These are phyloP conservation scores for Drosophila saltans DNA, from an alignment of 1,140 invertebrate species.

Conservation along the genomic window DNA sequence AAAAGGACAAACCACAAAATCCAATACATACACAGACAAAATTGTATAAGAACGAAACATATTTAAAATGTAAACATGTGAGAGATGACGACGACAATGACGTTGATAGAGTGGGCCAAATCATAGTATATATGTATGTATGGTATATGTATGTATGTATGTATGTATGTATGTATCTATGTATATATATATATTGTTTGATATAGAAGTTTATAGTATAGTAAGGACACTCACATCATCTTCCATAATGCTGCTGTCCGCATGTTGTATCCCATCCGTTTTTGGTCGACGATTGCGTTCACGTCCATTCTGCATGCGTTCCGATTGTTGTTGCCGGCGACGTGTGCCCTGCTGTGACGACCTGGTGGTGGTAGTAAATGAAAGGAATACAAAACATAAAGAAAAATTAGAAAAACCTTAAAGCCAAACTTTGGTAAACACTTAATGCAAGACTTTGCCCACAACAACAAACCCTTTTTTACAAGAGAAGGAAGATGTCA, in stretches of 20 bases:
- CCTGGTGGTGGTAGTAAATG: conserved; percentile 56
- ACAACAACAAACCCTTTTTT: neutral
- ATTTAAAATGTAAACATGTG: conserved; percentile 65
- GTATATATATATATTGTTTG: neutral
- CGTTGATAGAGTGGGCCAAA: conserved; percentile 43
- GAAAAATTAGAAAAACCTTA: conserved; percentile 28
- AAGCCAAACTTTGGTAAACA: conserved; percentile 35
- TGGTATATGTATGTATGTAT: neutral
- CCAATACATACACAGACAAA: conserved; percentile 41
- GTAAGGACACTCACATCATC: conserved; percentile 69
- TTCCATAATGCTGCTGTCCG: conserved; percentile 81
- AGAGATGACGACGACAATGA: conserved; percentile 26
- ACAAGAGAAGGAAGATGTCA: conserved; percentile 34
- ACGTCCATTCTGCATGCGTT: conserved; percentile 67
- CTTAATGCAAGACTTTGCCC: conserved; percentile 22
- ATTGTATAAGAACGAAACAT: conserved; percentile 58
- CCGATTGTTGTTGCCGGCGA: conserved; percentile 66
- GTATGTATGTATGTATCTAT: neutral
- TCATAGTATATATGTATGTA: neutral
- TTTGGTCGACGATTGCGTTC: conserved; percentile 75
- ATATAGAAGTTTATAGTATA: neutral
- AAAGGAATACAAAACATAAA: conserved; percentile 19
- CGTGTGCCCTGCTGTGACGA: conserved; percentile 56
- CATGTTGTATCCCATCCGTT: conserved; percentile 79
- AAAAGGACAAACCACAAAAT: conserved; percentile 43